phyloP scores from a whole-genome alignment of 2,888 invertebrate genomes.

The Bellardia pandia region DNA sequence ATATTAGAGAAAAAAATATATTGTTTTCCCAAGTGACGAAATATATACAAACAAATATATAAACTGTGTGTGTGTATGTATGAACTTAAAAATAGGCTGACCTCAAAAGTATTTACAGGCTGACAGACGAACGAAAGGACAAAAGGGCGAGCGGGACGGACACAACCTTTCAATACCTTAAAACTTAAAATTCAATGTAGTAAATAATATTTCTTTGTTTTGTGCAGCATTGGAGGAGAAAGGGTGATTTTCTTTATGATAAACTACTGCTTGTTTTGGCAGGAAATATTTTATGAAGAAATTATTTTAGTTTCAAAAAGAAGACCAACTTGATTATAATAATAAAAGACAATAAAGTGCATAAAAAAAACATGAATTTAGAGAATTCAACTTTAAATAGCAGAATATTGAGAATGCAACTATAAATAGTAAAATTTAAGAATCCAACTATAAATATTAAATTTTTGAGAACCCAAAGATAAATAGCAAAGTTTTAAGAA shows the following conservation, averaged over 20 bases:
- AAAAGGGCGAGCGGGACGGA: constrained; percentile 15
- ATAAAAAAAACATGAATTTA: too few relatives aligned
- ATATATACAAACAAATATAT: constrained; percentile 70
- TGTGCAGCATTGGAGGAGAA: neutral
- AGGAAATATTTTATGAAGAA: constrained; percentile 36
- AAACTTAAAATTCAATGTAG: constrained; percentile 59
- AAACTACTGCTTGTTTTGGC: constrained; percentile 54
- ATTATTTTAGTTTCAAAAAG: neutral
- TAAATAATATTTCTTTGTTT: constrained; percentile 59
- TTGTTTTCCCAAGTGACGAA: constrained; percentile 70
- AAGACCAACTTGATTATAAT: constrained; percentile 29
- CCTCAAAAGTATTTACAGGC: constrained; percentile 76
- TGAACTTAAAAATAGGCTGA: constrained; percentile 80
- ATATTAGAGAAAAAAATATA: neutral
- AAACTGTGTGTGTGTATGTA: constrained; percentile 62
- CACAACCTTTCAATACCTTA: constrained; percentile 67
- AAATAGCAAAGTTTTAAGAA: too few relatives aligned
- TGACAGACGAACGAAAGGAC: constrained; percentile 1
- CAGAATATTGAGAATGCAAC: too few relatives aligned
- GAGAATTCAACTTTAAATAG: too few relatives aligned
- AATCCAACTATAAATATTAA: too few relatives aligned
- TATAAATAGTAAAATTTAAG: too few relatives aligned
- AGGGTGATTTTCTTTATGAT: constrained; percentile 20
- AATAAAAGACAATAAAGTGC: too few relatives aligned
- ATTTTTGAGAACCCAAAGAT: too few relatives aligned